Percentiles rank a stretch among this genome's conserved stretches.
These are phyloP conservation scores for Ips typographus DNA, from an alignment of 1,140 invertebrate genomes.

Conservation along the genomic window DNA sequence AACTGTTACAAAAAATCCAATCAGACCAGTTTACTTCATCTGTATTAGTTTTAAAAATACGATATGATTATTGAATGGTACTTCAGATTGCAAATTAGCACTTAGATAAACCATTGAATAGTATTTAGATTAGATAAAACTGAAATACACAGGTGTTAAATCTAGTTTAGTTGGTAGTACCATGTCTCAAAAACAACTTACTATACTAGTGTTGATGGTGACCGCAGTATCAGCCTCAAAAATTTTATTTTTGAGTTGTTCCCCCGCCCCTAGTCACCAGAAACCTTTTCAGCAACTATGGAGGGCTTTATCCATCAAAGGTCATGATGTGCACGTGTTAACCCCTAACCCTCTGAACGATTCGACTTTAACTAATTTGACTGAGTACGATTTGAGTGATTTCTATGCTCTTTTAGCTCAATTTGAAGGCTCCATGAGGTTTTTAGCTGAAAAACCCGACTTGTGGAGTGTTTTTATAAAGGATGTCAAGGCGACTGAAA, in stretches of 20 bases:
- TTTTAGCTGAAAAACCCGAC: conserved; percentile 24
- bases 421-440: conserved; percentile 2
- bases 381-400: conserved; percentile 36
- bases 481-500: conserved; percentile 20
- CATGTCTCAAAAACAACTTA: too few species aligned
- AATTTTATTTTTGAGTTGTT: conserved; percentile 32
- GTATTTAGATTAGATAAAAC: too few species aligned
- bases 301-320: conserved; percentile 38
- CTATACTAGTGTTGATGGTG: too few species aligned
- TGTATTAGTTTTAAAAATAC: too few species aligned
- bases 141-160: too few species aligned
- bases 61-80: too few species aligned
- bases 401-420: conserved; percentile 16
- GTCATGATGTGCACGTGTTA: conserved; percentile 38
- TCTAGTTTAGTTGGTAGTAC: too few species aligned
- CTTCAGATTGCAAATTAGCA: too few species aligned
- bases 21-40: too few species aligned
- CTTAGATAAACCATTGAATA: too few species aligned
- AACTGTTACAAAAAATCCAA: too few species aligned
- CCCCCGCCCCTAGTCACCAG: conserved; percentile 54
- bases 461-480: conserved; percentile 32
- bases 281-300: conserved; percentile 51
- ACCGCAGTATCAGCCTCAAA: conserved; percentile 8
- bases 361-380: conserved; percentile 30
- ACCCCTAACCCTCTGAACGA: conserved; percentile 38